Evolutionary conservation across 2,113 vertebrate genomes (phyloP), one percentile per base, ranked within the genome.

Genomic region (Poeciliopsis turrubarensis): DNA sequence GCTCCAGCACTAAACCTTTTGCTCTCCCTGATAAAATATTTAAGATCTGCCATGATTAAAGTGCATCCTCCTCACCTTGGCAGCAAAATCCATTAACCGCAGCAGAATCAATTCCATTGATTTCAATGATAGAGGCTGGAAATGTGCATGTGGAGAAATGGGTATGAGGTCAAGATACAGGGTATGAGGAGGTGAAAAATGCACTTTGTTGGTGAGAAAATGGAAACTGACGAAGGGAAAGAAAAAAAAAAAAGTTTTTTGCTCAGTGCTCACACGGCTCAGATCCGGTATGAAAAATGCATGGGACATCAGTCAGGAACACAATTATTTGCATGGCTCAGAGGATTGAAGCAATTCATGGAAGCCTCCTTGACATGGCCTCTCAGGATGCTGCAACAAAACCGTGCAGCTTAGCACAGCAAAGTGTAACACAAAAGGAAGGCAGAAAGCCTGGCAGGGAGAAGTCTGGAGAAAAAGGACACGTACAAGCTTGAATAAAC

Each of bases 41-140:
- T 92, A 92, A 91, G 87, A 91, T 89, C 83, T 89, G 84, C 87
- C 83, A 78, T 92, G 93, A 94, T 93, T 90, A 92, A 93, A 93
- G 91, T 86, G 87, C 85, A 90, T 91, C 90, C 82, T 86, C 80
- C 87, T 92, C 92, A 93, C 92, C 93, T 93, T 89, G 89, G 83
- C 87, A 86, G 88, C 85, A 92, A 92, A 92, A 92, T 91, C 92
- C 88, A 94, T 93, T 91, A 94, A 91, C 86, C 86, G 83, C 79
- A 61, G 39, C 80, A 74, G 81, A 91, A 93, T 93, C 91, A 85
- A 91, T 94, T 84, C 86, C 74, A 91, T 91, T 83, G 90, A 94
- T 93, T 93, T 89, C 84, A 92, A 86, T 79, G 88, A 93, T 93
- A 92, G 86, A 90, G 76, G 87, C 78, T 78, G 68, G 70, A 80